phyloP scores from a whole-genome alignment of 2,113 vertebrate genomes.

The Rattus rattus region DNA sequence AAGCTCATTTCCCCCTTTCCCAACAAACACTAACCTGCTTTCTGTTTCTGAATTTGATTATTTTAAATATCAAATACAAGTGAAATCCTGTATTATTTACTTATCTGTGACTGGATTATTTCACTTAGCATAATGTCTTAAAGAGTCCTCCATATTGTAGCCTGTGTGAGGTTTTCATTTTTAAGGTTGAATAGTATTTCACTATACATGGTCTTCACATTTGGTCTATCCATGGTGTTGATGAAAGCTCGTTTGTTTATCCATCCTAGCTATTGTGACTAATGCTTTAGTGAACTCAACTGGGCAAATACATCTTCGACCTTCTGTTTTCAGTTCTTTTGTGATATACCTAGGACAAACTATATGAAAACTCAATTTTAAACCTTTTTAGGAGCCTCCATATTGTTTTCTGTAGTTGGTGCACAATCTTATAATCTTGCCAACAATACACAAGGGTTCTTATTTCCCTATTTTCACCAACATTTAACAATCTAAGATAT shows the following conservation, averaged over 20 bases:
- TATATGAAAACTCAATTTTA: background rate
- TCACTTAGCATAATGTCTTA: background rate
- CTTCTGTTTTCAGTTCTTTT: background rate
- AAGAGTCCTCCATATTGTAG: background rate
- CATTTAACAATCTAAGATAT: background rate
- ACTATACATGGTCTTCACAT: background rate
- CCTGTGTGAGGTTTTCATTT: background rate
- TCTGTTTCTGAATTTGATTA: constrained; percentile 20
- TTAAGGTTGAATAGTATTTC: background rate
- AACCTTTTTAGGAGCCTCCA: no score
- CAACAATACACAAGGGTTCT: background rate
- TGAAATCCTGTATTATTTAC: background rate
- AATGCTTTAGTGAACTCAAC: background rate
- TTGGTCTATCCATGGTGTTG: background rate
- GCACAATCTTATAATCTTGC: background rate
- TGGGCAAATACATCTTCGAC: background rate
- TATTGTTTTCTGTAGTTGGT: background rate
- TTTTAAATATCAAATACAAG: background rate
- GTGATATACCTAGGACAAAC: background rate
- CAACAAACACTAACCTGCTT: background rate
- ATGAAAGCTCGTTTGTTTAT: no score
- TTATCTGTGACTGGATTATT: background rate
- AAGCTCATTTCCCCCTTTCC: background rate
- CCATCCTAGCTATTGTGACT: no score
- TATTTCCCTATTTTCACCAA: background rate